Conservation (phyloP, 2,888 invertebrate species). For the Buathra laborator region DNA sequence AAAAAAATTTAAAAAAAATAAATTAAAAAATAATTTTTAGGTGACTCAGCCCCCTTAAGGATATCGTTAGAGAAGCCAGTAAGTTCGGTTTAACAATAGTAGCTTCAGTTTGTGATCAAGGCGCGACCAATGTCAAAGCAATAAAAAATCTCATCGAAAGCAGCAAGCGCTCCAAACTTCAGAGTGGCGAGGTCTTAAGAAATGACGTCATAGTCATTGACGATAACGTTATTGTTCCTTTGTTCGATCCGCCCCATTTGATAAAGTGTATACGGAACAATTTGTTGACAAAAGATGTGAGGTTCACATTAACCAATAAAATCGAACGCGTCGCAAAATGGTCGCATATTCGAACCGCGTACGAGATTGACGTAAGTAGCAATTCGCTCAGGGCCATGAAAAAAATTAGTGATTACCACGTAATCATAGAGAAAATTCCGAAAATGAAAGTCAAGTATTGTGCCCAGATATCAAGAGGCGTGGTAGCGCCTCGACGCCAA, state of each 20-base stretch:
- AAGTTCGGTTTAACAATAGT: not conserved
- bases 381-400: not conserved
- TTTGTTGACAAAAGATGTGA: constrained; percentile 15
- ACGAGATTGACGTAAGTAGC: constrained; percentile 24
- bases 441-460: constrained; percentile 64
- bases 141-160: not conserved
- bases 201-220: constrained; percentile 15
- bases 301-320: not conserved
- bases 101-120: constrained; percentile 20
- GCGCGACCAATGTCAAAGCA: constrained; percentile 11
- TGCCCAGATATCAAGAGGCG: too few relatives aligned
- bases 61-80: not conserved
- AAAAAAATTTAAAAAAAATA: too few relatives aligned
- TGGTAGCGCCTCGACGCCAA: too few relatives aligned
- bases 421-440: constrained; percentile 14
- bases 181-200: not conserved
- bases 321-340: constrained; percentile 7
- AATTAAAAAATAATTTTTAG: too few relatives aligned
- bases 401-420: constrained; percentile 43
- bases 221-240: constrained; percentile 15
- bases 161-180: not conserved
- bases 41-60: too few relatives aligned
- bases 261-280: constrained; percentile 28
- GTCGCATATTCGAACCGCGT: constrained; percentile 12
- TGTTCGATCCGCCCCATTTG: constrained; percentile 21